Percentiles rank a stretch among this genome's conserved stretches.
phyloP scores from a whole-genome alignment of 2,113 vertebrate genomes.

The Peromyscus polionotus region DNA sequence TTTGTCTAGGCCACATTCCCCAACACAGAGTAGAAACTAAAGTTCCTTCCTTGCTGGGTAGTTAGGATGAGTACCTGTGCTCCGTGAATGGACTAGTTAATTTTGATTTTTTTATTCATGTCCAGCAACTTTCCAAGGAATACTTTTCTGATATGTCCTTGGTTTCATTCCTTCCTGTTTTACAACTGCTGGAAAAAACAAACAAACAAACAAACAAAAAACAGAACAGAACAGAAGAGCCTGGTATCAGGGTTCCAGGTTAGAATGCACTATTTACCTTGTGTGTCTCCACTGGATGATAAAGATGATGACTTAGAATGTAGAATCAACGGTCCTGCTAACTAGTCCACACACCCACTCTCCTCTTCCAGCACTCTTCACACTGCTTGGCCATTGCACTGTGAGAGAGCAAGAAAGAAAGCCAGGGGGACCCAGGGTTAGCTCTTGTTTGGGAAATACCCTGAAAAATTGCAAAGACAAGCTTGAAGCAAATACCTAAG shows the following conservation, averaged over 20 bases:
- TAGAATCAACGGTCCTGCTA: not conserved
- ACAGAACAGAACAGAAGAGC: not conserved
- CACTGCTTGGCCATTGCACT: slow-evolving; percentile 3
- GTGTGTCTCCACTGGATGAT: not conserved
- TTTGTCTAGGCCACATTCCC: not conserved
- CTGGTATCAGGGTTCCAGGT: slow-evolving; percentile 14
- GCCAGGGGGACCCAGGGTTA: not conserved
- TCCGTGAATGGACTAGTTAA: slow-evolving; percentile 23
- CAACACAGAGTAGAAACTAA: not conserved
- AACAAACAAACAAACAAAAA: not conserved
- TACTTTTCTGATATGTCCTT: slow-evolving; percentile 20
- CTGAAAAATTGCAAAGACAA: not conserved
- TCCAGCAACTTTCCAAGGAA: slow-evolving; percentile 56
- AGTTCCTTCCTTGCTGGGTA: not conserved
- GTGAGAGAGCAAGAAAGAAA: slow-evolving; percentile 32
- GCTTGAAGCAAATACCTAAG: slow-evolving; percentile 30
- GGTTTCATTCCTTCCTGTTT: slow-evolving; percentile 62
- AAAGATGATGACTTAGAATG: not conserved
- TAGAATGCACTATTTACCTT: not conserved
- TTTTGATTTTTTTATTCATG: slow-evolving; percentile 47
- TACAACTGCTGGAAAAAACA: slow-evolving; percentile 47
- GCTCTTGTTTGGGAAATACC: slow-evolving; percentile 32
- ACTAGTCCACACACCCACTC: not conserved
- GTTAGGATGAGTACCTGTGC: not conserved
- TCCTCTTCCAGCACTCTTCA: not conserved